Base-by-base conservation (phyloP, 2,888 invertebrate species). In the Lydus trimaculatus region DNA sequence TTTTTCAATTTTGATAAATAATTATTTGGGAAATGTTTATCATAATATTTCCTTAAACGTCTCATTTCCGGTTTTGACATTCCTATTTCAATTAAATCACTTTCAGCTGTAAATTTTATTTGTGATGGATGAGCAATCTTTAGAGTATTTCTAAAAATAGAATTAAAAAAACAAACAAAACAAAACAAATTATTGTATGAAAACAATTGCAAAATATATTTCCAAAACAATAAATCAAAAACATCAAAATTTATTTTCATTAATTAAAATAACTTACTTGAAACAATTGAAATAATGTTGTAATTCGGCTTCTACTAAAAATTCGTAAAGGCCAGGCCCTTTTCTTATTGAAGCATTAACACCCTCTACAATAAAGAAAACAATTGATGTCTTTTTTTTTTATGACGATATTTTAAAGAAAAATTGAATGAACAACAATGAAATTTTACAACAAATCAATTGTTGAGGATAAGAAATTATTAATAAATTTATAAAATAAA, bases 41-140 rank as follows among this genome's bases (percentile, higher is more conserved):
- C 93, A 84, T 96, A 98, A 83, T 92, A 95, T 86, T 98, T 98
- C 81, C 96, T 94, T 74, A 98, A 90, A 67, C 98, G 89, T 70
- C 98, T 90, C 87, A 97, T 96, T 87, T 99, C 99, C 31, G 98
- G 98, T 80, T 94, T 94, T 17, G 96, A 95, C 89, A 98, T 92
- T 17, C 98, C 98, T 80, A 99, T 93, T 77, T 94, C 94, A 65
- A 90, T 88, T 72, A 99, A 87, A 85, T 99, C 99, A 79, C 96
- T 95, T 80, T 95, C 96, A 48, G 94, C 93, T 61, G 98, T 97
- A 88, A 96, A 98, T 86, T 98, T 98, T 60, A 98, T 87, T 85
- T 97, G 96, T 58, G 94, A 91, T 6, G 94, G 91, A 85, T 93
- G 95, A 77, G 91, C 92, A 63, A 96, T 92, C 89, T 97, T 98